Conservation (phyloP, 2,113 vertebrate species). For the Elachura formosa region DNA sequence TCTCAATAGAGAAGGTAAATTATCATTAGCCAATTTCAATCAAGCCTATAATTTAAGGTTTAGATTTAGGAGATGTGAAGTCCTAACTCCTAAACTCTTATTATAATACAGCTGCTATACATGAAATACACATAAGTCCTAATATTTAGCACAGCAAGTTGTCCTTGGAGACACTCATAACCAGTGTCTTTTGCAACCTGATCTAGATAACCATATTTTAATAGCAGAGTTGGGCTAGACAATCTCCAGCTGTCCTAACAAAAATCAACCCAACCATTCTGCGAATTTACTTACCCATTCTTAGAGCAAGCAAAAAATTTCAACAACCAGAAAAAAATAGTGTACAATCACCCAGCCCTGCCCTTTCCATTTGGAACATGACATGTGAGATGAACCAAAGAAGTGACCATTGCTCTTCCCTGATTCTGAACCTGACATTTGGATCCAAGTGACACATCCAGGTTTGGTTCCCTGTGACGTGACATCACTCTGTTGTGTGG, state of each 20-base stretch:
- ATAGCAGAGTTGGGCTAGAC: not conserved
- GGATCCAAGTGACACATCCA: accelerated
- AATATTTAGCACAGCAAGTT: not conserved
- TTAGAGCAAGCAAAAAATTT: not conserved
- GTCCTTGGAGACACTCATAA: not conserved
- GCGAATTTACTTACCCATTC: not conserved
- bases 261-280: not conserved
- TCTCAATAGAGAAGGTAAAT: not conserved
- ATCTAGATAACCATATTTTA: not conserved
- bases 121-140: not conserved
- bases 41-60: not conserved
- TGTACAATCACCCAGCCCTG: not conserved
- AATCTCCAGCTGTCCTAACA: not conserved
- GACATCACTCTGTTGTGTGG: not conserved
- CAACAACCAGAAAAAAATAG: not conserved
- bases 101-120: not conserved
- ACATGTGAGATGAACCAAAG: not conserved
- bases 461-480: not conserved
- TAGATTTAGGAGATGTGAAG: not conserved
- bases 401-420: not conserved
- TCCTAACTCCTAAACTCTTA: not conserved
- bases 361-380: not conserved
- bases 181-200: not conserved
- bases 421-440: not conserved
- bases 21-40: not conserved